Conservation (phyloP, 1,140 invertebrate species). For the Himalopsyche phryganea region DNA sequence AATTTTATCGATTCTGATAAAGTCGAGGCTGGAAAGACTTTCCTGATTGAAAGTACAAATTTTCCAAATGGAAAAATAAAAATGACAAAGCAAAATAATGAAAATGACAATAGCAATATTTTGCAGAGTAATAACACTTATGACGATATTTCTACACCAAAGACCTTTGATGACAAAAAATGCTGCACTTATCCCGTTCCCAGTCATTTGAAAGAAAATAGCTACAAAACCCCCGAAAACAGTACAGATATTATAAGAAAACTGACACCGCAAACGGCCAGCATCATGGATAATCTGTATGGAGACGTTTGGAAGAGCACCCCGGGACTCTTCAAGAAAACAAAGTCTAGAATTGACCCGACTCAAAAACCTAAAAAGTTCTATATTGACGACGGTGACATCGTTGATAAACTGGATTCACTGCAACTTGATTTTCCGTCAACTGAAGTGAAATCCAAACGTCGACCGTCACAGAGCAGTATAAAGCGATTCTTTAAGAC, state of each 20-base stretch:
- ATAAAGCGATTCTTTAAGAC: conserved; percentile 4
- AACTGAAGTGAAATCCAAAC: conserved; percentile 9
- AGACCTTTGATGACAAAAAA: neutral
- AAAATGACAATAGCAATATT: too few relatives aligned
- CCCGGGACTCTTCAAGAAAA: conserved; percentile 29
- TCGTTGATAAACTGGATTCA: conserved; percentile 17
- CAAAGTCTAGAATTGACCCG: conserved; percentile 1
- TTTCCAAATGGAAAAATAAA: neutral
- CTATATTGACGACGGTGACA: conserved; percentile 5
- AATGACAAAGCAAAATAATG: neutral
- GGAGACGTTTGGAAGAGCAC: conserved; percentile 29
- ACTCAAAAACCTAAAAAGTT: neutral
- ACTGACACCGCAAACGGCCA: conserved; percentile 18
- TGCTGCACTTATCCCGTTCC: neutral
- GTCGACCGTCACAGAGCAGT: neutral
- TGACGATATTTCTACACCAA: too few relatives aligned
- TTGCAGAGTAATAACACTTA: too few relatives aligned
- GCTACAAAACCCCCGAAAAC: neutral
- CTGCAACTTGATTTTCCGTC: conserved; percentile 11
- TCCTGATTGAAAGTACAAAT: neutral
- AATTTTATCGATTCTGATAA: neutral
- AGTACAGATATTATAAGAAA: neutral
- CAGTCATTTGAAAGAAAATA: neutral
- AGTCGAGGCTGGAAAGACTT: neutral
- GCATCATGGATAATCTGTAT: conserved; percentile 26